Evolutionary conservation across 2,888 invertebrate genomes (phyloP), one percentile per base, ranked within the genome.

Genomic region (Lasiommata megera): DNA sequence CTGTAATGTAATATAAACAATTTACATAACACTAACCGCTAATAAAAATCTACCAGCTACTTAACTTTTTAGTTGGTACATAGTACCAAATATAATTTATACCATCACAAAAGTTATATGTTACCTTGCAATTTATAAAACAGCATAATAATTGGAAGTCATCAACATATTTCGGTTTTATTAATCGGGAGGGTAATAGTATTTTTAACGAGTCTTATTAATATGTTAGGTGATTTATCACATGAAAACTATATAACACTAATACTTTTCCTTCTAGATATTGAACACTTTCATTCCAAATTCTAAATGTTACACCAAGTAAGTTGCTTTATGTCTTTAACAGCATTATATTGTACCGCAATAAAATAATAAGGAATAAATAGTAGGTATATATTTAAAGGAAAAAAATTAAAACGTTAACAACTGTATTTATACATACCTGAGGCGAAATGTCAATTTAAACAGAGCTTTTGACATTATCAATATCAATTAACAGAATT

Each of bases 1-100:
- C 8, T 44, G 29, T 50, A 16, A 38, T 44, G 11, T 44, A 47
- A 55, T 41, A 50, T 31, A 56, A 47, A 62, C 53, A 41, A 29
- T 12, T 43, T 44, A 46, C 36, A 34, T 51, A 56, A 48, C 41
- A 54, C 48, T 54, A 36, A 41, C 12, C 37, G 23, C 28, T 58
- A 51, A 63, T 63, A 64, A 34, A 59, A 59, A n/a, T n/a, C 48
- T 58, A 67, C 60, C 34, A 54, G 53, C 62, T 64, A 69, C 62
- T 64, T 60, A 66, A 65, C 56, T 40, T 63, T 64, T 58, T 64
- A 63, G 63, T 75, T 76, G 79, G 67, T 84, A 84, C 84, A 84
- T 71, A 76, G 84, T 83, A 84, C 80, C 81, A 78, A 83, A 72
- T 75, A 73, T 72, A 68, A 68, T 71, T 73, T 69, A 68, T 68